Evolutionary conservation across 2,113 vertebrate species (phyloP).

Genomic region (Eclectus roratus): DNA sequence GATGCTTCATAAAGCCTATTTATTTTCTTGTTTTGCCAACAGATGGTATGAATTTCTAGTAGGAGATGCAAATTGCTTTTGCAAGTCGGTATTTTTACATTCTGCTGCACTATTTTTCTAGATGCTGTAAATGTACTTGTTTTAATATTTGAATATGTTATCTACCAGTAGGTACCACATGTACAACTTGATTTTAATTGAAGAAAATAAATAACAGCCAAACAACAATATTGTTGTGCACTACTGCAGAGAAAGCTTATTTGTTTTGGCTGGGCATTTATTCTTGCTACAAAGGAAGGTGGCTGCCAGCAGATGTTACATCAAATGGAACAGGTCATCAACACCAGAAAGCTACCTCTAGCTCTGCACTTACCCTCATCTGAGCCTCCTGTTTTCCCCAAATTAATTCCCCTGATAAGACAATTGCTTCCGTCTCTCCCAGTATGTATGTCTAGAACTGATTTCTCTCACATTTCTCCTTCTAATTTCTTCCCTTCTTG

Average conservation of each 20-base stretch:
- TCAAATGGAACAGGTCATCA: neutral
- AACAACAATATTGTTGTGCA: neutral
- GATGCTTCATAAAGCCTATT: neutral
- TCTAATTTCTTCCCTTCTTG: neutral
- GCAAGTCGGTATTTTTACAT: neutral
- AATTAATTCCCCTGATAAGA: neutral
- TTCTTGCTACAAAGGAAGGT: neutral
- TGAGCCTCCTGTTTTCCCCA: neutral
- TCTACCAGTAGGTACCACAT: neutral
- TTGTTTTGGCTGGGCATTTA: neutral
- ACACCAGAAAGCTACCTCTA: neutral
- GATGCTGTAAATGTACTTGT: neutral
- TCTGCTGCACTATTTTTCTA: neutral
- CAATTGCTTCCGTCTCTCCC: neutral
- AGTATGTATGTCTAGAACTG: neutral
- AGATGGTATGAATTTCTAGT: conserved; percentile 19
- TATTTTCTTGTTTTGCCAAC: neutral
- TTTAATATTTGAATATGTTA: neutral
- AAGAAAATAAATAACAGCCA: neutral
- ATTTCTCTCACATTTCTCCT: neutral
- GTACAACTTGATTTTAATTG: neutral
- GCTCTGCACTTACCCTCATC: neutral
- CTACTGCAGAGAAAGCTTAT: neutral
- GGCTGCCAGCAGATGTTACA: neutral
- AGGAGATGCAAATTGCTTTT: neutral